Conservation (phyloP, 2,888 invertebrate species). For the Calameuta pallipes region DNA sequence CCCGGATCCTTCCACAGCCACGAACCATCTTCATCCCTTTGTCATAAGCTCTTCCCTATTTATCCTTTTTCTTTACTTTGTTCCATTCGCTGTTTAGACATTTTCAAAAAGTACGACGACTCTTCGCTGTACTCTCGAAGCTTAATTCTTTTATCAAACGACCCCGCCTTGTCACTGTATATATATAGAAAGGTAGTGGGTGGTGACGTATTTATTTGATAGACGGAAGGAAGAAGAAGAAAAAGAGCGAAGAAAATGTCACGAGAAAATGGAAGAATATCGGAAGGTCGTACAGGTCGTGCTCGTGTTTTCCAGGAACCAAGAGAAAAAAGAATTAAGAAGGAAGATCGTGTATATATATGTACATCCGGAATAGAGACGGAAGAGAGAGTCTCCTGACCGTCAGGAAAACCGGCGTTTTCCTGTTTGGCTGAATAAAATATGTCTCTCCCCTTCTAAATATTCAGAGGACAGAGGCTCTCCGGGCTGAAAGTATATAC, state of each 20-base stretch:
- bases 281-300: background rate
- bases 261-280: background rate
- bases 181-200: background rate
- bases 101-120: background rate
- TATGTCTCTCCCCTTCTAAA: conserved; percentile 54
- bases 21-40: background rate
- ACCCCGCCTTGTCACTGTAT: background rate
- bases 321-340: background rate
- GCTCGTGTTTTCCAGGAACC: background rate
- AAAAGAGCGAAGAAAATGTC: background rate
- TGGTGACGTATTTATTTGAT: background rate
- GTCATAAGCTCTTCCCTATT: background rate
- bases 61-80: background rate
- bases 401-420: background rate
- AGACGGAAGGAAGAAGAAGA: background rate
- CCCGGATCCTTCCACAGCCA: background rate
- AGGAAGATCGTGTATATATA: background rate
- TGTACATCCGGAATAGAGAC: background rate
- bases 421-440: conserved; percentile 46
- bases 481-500: conserved; percentile 1
- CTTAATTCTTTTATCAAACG: background rate
- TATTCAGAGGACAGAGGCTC: conserved; percentile 48
- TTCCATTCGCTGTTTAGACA: background rate
- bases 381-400: background rate
- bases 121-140: background rate